Base-by-base conservation (phyloP, 2,888 invertebrate species). In the Hermodice carunculata region DNA sequence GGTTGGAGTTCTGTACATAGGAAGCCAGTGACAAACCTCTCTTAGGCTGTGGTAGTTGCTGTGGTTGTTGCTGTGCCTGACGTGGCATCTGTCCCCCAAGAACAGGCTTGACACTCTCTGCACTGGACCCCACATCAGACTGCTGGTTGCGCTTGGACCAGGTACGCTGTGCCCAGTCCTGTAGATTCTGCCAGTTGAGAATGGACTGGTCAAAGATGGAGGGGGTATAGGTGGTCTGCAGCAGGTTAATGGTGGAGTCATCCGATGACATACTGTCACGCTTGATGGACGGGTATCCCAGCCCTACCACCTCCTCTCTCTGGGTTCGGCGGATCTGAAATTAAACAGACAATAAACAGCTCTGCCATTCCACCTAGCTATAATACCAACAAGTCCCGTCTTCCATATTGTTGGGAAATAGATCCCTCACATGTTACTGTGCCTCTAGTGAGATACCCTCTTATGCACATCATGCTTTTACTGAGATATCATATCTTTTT, bases 141-240 rank as follows among this genome's bases (percentile, higher is more conserved):
- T 80, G 78, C 59, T 81, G 80, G 61, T 66, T 64, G 6, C 81
- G 67, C 67, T 83, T 84, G 31, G 80, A 74, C 83, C 83, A 83
- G 63, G 81, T 81, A 69, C 80, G 81, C 76, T 84, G 82, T 3
- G 85, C 85, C 85, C 85, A 85, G 61, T 82, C 81, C 72, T 84
- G 85, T 46, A 85, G 80, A 46, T 75, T 80, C 59, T 81, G 82
- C 85, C 84, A 84, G 75, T 83, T 82, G 34, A 82, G 67, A 24
- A 85, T 78, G 26, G 83, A 81, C 76, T 84, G 84, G 60, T 84
- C 84, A n/a, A 84, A 74, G 24, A 84, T 73, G 4, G 84, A 84
- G 67, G 80, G 81, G 0, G 80, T 79, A 72, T 78, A 76, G 29
- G 78, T 74, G 0, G 81, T 78, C 43, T 78, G 80, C 4, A 61